phyloP scores from a whole-genome alignment of 2,797 vertebrate species.

The Agapornis canus region DNA sequence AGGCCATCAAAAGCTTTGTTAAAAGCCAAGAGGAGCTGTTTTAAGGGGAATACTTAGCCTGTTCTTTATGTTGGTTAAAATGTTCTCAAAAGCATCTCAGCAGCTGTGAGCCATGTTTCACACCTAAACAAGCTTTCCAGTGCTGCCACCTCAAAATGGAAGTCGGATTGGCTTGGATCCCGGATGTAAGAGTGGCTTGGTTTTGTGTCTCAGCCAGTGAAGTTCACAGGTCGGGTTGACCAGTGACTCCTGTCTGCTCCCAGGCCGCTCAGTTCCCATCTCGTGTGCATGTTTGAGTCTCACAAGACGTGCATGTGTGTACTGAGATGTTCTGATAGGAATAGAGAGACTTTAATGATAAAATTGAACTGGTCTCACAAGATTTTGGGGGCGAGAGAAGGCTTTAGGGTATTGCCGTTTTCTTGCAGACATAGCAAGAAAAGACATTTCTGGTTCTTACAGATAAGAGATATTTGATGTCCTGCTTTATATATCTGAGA shows the following conservation, averaged over 20 bases:
- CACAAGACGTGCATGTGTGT: accelerated
- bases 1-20: background rate
- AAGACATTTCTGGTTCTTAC: background rate
- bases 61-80: background rate
- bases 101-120: background rate
- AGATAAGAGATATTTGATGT: background rate
- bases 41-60: background rate
- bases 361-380: background rate
- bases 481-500: accelerated
- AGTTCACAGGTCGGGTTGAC: background rate
- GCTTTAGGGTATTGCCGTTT: background rate
- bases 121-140: background rate
- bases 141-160: background rate
- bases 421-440: background rate
- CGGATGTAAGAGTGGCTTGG: background rate
- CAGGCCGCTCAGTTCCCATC: background rate
- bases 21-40: background rate
- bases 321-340: background rate
- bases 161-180: background rate
- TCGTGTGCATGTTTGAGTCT: background rate
- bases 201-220: background rate
- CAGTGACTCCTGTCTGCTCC: background rate
- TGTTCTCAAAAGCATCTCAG: background rate
- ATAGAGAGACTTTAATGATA: background rate
- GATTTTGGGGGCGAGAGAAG: background rate